Evolutionary conservation across 2,797 vertebrate species (phyloP).

Genomic region (Spinibarbus caldwelli): DNA sequence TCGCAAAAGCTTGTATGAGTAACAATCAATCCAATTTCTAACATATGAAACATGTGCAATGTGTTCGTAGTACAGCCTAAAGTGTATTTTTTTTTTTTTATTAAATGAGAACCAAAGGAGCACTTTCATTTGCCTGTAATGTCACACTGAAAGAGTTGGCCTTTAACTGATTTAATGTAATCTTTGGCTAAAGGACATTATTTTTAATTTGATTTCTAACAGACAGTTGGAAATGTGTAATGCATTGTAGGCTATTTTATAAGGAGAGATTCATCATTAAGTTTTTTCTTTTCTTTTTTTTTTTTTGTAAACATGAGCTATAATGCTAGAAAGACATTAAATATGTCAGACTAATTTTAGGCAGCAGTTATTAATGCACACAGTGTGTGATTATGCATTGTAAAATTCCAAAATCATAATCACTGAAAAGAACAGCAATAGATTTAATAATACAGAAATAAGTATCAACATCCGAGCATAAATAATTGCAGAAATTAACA

Average conservation of each 20-base stretch:
- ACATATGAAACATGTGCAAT: not conserved
- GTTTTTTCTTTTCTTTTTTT: not conserved
- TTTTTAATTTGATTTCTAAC: constrained; percentile 57
- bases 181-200: not conserved
- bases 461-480: constrained; percentile 58
- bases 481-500: constrained; percentile 75
- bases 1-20: constrained; percentile 61
- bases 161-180: not conserved
- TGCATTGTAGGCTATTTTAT: not conserved
- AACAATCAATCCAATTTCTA: not conserved
- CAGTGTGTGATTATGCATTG: not conserved
- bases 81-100: not conserved
- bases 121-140: not conserved
- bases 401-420: constrained; percentile 25
- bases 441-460: constrained; percentile 66
- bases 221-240: constrained; percentile 5
- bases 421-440: constrained; percentile 10
- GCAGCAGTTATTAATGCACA: constrained; percentile 6
- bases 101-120: not conserved
- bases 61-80: too few species aligned
- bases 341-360: not conserved
- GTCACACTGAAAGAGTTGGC: not conserved
- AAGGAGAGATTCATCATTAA: not conserved
- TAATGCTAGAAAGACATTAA: not conserved
- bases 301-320: not conserved